Base-by-base conservation (phyloP, 1,140 invertebrate species). In the Bombus impatiens region DNA sequence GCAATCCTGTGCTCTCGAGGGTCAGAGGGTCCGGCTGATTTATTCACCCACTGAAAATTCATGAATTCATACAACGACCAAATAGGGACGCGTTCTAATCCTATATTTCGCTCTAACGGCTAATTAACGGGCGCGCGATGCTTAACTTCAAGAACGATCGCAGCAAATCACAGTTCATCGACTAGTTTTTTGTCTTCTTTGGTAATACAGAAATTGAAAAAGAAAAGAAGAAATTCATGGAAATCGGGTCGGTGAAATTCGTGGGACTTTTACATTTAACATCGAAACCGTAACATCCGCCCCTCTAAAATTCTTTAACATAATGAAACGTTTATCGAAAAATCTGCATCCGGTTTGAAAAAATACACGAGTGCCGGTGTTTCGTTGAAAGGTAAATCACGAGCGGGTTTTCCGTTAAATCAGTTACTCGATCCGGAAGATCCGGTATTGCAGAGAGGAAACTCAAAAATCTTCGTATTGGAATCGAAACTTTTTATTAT, bases 11-110 rank as follows among this genome's bases (percentile, higher is more conserved):
- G 22, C 37, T 84, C 77, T 78, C 65, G 59, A 28, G 47, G 47
- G 35, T n/a, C n/a, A 13, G 78, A 86, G 67, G 57, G 77, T 86
- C 67, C 79, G 68, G 37, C 28, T 82, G 84, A 82, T 88, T 89
- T 86, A 86, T 88, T 86, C 78, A 82, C 84, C 18, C 25, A 15
- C 44, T 25, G 65, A 67, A 72, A 86, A 86, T 76, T 90, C 71
- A 78, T 82, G 77, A 67, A 88, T 87, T 72, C 68, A 32, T 40
- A 57, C 28, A 18, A 12, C 59, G 84, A n/a, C 44, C 35, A 18
- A 87, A 83, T 65, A 47, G 62, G 57, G 12, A 28, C 32, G 70
- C 40, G 83, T 67, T 89, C 53, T 82, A 80, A 77, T 74, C 44
- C 22, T 35, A 25, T 13, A 32, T 35, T 75, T 28, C 3, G 15